A percentile compares a stretch with the other conserved stretches of the same genome.
Conservation (phyloP, 2,797 vertebrate species). For the Choloepus didactylus region DNA sequence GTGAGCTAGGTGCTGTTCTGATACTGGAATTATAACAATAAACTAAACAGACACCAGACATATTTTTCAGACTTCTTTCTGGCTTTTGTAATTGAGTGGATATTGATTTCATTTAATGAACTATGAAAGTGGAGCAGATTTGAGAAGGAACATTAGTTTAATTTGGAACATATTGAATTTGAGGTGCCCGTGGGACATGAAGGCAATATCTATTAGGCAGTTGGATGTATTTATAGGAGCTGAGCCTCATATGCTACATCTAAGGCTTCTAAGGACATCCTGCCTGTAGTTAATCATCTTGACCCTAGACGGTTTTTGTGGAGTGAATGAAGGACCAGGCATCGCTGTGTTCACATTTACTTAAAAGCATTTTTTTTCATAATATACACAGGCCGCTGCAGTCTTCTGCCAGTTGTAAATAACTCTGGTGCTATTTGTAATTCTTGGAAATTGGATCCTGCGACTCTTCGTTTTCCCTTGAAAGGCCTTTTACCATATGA, state of each 20-base stretch:
- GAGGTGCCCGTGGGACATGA: background rate
- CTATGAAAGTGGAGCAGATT: background rate
- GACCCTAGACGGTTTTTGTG: background rate
- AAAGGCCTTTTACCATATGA: conserved; percentile 98
- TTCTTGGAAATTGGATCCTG: conserved; percentile 98
- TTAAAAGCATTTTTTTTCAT: conserved; percentile 73
- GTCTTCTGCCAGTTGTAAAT: conserved; percentile 98
- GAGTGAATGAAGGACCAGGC: background rate
- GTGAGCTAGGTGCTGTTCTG: background rate
- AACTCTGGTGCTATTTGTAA: conserved; percentile 99
- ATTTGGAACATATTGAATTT: background rate
- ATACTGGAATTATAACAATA: background rate
- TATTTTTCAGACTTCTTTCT: conserved; percentile 5
- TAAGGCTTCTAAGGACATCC: background rate
- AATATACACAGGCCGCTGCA: conserved; percentile 93
- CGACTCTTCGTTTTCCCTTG: conserved; percentile 96
- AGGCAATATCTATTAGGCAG: background rate
- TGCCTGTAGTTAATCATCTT: background rate
- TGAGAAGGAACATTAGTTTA: conserved; percentile 27
- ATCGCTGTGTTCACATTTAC: conserved; percentile 51
- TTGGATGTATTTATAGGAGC: background rate
- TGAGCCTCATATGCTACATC: background rate
- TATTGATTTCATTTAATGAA: background rate
- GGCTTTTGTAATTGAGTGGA: background rate
- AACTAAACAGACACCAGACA: background rate